Evolutionary conservation across 2,113 vertebrate genomes (phyloP).

Genomic region (Percina caprodes): DNA sequence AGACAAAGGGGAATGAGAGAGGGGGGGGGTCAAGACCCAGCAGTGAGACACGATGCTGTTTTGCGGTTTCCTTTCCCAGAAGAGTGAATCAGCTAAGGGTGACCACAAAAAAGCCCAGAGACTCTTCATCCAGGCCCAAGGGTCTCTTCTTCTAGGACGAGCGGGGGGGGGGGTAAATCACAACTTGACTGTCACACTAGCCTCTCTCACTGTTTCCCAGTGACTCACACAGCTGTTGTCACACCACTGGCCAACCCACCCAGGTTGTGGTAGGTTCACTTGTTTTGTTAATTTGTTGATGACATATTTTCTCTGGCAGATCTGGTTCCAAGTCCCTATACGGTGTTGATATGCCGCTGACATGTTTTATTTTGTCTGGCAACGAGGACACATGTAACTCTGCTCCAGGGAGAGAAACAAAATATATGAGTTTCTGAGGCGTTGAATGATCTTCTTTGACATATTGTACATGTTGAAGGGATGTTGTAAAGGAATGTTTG

Average conservation of each 20-base stretch:
- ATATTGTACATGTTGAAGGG: neutral
- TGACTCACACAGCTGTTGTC: conserved; percentile 64
- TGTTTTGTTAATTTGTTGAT: conserved; percentile 45
- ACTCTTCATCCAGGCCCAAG: conserved; percentile 70
- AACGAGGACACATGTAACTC: conserved; percentile 17
- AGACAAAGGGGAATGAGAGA: conserved; percentile 7
- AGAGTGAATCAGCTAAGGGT: conserved; percentile 75
- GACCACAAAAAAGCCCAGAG: conserved; percentile 72
- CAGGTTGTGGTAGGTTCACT: conserved; percentile 30
- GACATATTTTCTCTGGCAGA: conserved; percentile 45
- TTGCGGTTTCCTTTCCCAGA: conserved; percentile 77
- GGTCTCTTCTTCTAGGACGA: conserved; percentile 57
- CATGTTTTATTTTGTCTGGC: conserved; percentile 47
- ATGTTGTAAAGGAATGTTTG: conserved; percentile 5
- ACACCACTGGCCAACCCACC: conserved; percentile 50
- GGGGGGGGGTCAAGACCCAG: conserved; percentile 28
- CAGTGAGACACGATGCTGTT: conserved; percentile 46
- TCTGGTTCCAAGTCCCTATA: conserved; percentile 8
- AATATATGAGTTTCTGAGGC: conserved; percentile 6
- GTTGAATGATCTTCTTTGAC: conserved; percentile 23
- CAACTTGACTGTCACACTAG: conserved; percentile 8
- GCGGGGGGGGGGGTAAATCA: conserved; percentile 6
- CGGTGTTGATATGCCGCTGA: conserved; percentile 45
- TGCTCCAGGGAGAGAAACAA: conserved; percentile 28
- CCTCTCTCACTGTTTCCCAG: conserved; percentile 31